A percentile compares a stretch with the other conserved stretches of the same genome.
Conservation (phyloP, 1,140 invertebrate genomes). For the Delia radicum region DNA sequence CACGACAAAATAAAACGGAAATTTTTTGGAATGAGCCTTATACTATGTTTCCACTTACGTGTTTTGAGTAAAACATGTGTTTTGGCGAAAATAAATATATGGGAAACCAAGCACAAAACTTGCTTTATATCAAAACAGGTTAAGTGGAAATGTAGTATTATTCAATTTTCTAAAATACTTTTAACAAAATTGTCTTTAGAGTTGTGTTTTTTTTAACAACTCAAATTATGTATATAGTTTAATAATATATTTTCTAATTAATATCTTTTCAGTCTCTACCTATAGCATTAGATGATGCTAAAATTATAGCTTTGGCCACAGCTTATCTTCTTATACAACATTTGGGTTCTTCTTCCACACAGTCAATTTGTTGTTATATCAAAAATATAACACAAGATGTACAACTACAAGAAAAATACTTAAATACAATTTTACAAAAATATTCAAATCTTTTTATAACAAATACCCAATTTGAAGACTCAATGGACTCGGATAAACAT, state of each 20-base stretch:
- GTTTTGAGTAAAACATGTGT: too few relatives aligned
- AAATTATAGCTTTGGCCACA: conserved; percentile 75
- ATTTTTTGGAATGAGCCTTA: too few relatives aligned
- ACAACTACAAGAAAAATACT: conserved; percentile 66
- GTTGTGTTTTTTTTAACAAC: not conserved
- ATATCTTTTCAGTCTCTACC: conserved; percentile 20
- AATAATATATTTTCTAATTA: not conserved
- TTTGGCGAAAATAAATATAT: too few relatives aligned
- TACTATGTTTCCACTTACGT: too few relatives aligned
- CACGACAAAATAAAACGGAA: too few relatives aligned
- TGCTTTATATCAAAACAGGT: too few relatives aligned
- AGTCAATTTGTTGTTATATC: conserved; percentile 83
- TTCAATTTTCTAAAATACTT: not conserved
- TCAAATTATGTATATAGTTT: too few relatives aligned
- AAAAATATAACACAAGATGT: conserved; percentile 67
- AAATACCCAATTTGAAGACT: conserved; percentile 37
- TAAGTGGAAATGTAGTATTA: too few relatives aligned
- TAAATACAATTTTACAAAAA: conserved; percentile 72
- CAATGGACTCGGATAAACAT: conserved; percentile 69
- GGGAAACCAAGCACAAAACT: too few relatives aligned
- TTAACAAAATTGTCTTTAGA: not conserved
- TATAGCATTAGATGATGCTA: conserved; percentile 62
- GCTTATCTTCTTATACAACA: conserved; percentile 87
- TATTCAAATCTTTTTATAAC: conserved; percentile 73
- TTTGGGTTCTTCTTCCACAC: conserved; percentile 79